These are phyloP conservation scores for Dendrolimus punctatus DNA, from an alignment of 1,140 invertebrate species.

Conservation along the genomic window DNA sequence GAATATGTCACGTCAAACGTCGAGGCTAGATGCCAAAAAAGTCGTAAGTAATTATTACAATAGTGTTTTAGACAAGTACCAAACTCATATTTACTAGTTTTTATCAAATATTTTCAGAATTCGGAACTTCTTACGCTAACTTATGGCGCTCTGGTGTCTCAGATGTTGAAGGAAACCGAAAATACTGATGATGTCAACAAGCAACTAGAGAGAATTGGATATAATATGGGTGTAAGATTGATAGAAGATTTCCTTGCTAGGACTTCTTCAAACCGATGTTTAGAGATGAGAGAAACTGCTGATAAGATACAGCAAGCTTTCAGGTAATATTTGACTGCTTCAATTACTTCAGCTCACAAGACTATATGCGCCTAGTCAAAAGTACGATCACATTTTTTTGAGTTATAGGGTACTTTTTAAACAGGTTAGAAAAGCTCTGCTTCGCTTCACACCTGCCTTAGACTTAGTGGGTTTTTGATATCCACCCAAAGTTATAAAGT, in stretches of 20 bases:
- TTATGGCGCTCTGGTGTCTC: constrained; percentile 97
- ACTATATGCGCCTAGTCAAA: no score
- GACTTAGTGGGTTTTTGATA: no score
- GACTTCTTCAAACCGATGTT: constrained; percentile 90
- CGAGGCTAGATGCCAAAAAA: constrained; percentile 67
- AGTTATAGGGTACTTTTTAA: no score
- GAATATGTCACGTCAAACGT: constrained; percentile 62
- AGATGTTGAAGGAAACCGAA: constrained; percentile 97
- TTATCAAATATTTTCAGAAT: constrained; percentile 79
- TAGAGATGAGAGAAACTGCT: constrained; percentile 97
- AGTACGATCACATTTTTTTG: no score
- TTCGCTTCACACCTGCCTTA: no score
- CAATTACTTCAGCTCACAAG: no score
- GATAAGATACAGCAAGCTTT: constrained; percentile 92
- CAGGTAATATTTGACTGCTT: constrained; percentile 28
- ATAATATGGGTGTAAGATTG: constrained; percentile 97
- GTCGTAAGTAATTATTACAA: constrained; percentile 45
- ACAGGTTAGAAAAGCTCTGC: no score
- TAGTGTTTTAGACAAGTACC: neutral
- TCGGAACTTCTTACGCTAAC: constrained; percentile 97
- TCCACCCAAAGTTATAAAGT: no score
- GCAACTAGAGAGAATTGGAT: constrained; percentile 94
- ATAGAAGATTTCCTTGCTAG: constrained; percentile 98
- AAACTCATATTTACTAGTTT: neutral
- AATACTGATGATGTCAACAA: constrained; percentile 98